phyloP scores from a whole-genome alignment of 1,140 invertebrate species.

The Ptiloglossa arizonensis region DNA sequence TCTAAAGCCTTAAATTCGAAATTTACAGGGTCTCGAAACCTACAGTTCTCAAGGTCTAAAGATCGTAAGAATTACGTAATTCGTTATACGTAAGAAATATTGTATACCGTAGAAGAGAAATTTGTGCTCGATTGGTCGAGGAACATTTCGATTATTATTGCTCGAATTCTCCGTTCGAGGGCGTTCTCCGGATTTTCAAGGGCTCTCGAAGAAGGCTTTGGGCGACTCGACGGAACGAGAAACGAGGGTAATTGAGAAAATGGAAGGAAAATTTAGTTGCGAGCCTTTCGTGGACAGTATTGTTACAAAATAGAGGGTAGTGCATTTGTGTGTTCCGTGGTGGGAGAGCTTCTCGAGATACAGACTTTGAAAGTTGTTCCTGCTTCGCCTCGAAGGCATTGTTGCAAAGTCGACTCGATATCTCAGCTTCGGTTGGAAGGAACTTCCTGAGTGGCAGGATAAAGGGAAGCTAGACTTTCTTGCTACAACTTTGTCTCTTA shows the following conservation, averaged over 20 bases:
- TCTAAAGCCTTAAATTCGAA: no score
- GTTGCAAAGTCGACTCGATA: neutral
- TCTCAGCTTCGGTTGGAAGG: neutral
- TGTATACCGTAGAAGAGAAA: no score
- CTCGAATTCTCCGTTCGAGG: neutral
- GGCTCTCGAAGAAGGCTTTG: neutral
- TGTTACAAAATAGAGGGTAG: neutral
- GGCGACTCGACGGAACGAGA: neutral
- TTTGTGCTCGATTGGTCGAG: no score
- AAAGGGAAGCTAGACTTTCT: neutral
- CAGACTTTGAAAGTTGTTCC: conserved; percentile 11
- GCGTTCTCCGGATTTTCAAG: neutral
- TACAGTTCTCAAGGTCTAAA: no score
- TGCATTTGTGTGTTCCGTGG: neutral
- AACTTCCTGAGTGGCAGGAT: neutral
- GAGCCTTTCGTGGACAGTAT: neutral
- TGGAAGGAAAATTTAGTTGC: neutral
- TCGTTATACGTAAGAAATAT: no score
- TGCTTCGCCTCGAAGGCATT: neutral
- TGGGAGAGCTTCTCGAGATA: neutral
- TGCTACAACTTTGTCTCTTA: neutral
- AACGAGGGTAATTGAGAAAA: conserved; percentile 10
- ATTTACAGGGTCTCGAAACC: no score
- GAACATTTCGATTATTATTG: neutral
- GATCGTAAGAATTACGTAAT: no score